A percentile compares a stretch with the other conserved stretches of the same genome.
phyloP scores from a whole-genome alignment of 1,140 invertebrate genomes.

The Atta colombica region DNA sequence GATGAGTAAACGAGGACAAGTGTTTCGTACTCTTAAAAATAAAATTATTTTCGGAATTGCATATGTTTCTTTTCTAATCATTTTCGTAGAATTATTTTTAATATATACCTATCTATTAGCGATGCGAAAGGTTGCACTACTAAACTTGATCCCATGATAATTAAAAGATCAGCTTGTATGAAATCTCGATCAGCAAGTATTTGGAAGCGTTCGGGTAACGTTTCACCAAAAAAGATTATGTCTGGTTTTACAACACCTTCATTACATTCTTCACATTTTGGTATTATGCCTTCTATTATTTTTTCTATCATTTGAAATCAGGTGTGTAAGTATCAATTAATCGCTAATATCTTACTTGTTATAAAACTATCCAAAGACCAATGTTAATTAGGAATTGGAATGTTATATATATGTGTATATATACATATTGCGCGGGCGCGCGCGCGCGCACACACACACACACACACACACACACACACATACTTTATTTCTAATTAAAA shows the following conservation, averaged over 20 bases:
- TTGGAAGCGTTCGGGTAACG: constrained; percentile 93
- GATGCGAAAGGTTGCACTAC: constrained; percentile 98
- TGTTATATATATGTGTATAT: no score
- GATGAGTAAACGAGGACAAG: constrained; percentile 93
- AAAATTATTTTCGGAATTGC: constrained; percentile 47
- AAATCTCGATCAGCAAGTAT: constrained; percentile 91
- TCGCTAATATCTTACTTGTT: neutral
- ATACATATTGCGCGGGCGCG: no score
- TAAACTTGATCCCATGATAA: constrained; percentile 98
- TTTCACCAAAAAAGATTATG: constrained; percentile 98
- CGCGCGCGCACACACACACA: no score
- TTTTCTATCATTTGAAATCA: constrained; percentile 86
- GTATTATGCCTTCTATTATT: constrained; percentile 91
- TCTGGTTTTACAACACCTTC: constrained; percentile 96
- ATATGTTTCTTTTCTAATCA: neutral
- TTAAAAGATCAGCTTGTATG: constrained; percentile 94
- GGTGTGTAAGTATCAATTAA: constrained; percentile 7
- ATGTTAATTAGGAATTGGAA: no score
- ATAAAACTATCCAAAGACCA: neutral
- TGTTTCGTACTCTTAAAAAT: constrained; percentile 89
- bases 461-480: no score
- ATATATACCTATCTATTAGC: constrained; percentile 91
- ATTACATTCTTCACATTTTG: constrained; percentile 91
- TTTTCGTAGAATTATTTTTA: constrained; percentile 18
- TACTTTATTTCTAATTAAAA: no score